Base-by-base conservation (phyloP, 2,797 vertebrate genomes). In the Phylloscopus collybita region DNA sequence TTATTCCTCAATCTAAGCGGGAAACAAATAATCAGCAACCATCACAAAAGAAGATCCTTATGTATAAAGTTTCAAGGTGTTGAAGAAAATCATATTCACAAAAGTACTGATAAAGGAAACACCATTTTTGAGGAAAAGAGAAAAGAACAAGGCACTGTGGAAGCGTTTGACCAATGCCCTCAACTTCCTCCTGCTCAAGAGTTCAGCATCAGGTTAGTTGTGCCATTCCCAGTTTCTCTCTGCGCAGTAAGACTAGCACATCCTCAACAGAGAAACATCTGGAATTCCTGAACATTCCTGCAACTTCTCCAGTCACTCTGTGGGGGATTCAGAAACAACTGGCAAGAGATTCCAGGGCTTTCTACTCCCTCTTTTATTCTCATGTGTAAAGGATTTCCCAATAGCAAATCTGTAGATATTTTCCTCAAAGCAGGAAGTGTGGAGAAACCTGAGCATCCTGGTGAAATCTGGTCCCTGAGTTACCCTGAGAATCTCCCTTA, bases 231-330 rank as follows among this genome's bases (percentile, higher is more conserved):
- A 40, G 19, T 13, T 70, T 65, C 42, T 51, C 38, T 60, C 57
- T 1, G 8, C 8, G 2, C 27, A 32, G 3, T 2, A 44, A 12
- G 10, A 67, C 8, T 27, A 26, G 1, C 16, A 57, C 3, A n/a
- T 47, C 26, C 12, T 38, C 44, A 61, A 13, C 6, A 65, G 5
- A 8, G 16, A 81, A 81, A 81, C 26, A 26, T 34, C 13, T 51
- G 62, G 21, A 38, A 67, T 44, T 59, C 22, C 32, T 34, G 32
- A n/a, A 34, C 6, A 29, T 61, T 86, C 79, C 57, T 74, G 17
- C 13, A 90, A 20, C 6, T 26, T 8, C 21, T 60, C 20, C 27
- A 21, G 27, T 61, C 14, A 12, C 5, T 30, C 47, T 16, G 5
- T 40, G 44, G 6, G 32, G 64, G 22, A 60, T 17, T 27, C 38